Percentiles rank a stretch among this genome's conserved stretches.
These are phyloP conservation scores for Enoplolaimus lenunculus DNA, from an alignment of 2,888 invertebrate species.

Conservation along the genomic window DNA sequence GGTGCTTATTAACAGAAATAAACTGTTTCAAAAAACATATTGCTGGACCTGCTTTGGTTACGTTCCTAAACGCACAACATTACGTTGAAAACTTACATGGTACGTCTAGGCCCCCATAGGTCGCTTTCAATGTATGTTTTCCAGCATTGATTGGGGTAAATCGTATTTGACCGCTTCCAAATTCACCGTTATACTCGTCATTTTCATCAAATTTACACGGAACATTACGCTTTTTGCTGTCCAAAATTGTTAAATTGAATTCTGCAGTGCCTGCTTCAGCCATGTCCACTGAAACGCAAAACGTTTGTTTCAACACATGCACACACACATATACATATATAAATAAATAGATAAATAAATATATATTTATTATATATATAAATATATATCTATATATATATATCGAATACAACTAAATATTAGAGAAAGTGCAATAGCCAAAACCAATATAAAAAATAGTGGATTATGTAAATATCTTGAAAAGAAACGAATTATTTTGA, in stretches of 20 bases:
- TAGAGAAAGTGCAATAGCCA: too few relatives aligned
- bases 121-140: constrained; percentile 32
- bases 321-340: not conserved
- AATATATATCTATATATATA: too few relatives aligned
- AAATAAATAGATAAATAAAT: too few relatives aligned
- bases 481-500: too few relatives aligned
- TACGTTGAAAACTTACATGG: constrained; percentile 28
- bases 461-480: too few relatives aligned
- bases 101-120: constrained; percentile 35
- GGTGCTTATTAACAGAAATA: too few relatives aligned
- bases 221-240: not conserved
- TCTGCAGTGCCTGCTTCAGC: constrained; percentile 34
- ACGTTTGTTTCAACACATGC: not conserved
- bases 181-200: not conserved
- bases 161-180: constrained; percentile 27
- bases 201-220: too few relatives aligned
- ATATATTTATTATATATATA: too few relatives aligned
- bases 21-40: too few relatives aligned
- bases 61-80: too few relatives aligned
- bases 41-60: too few relatives aligned
- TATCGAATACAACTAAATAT: not conserved
- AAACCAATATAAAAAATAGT: too few relatives aligned
- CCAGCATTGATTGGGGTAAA: constrained; percentile 36
- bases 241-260: constrained; percentile 29
- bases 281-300: constrained; percentile 30